These are phyloP conservation scores for Cantharis nigra DNA, from an alignment of 2,888 invertebrate genomes.

Conservation along the genomic window DNA sequence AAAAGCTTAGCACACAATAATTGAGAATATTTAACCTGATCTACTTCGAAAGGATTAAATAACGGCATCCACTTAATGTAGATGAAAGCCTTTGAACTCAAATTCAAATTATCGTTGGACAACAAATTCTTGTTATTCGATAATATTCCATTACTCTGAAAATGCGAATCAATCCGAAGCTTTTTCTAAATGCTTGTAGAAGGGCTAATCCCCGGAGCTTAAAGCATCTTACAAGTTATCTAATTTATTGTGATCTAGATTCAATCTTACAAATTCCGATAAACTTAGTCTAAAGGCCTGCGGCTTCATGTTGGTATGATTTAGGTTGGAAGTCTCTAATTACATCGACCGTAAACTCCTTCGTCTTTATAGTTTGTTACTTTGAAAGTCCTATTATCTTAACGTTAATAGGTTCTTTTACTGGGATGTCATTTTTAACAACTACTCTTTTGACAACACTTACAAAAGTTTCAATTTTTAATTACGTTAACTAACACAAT, in stretches of 20 bases:
- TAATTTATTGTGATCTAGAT: slow-evolving; percentile 41
- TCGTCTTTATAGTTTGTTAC: slow-evolving; percentile 25
- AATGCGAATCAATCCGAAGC: slow-evolving; percentile 20
- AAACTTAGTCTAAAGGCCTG: slow-evolving; percentile 30
- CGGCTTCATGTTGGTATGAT: slow-evolving; percentile 34
- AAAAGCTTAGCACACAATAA: not conserved
- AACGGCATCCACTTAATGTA: not conserved
- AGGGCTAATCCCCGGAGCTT: slow-evolving; percentile 25
- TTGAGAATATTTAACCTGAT: not conserved
- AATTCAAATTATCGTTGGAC: not conserved
- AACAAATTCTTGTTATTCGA: not conserved
- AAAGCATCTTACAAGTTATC: slow-evolving; percentile 31
- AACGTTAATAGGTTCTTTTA: slow-evolving; percentile 21
- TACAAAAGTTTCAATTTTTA: not conserved
- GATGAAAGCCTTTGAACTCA: not conserved
- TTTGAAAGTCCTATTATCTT: slow-evolving; percentile 26
- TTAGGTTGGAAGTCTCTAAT: slow-evolving; percentile 33
- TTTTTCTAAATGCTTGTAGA: slow-evolving; percentile 21
- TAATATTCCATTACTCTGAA: not conserved
- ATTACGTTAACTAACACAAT: not conserved
- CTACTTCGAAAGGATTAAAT: not conserved
- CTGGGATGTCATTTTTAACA: slow-evolving; percentile 5
- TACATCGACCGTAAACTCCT: slow-evolving; percentile 23
- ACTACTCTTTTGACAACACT: not conserved
- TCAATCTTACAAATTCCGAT: slow-evolving; percentile 39